A percentile compares a stretch with the other conserved stretches of the same genome.
These are phyloP conservation scores for Oostethus manadensis DNA, from an alignment of 2,113 vertebrate genomes.

Conservation along the genomic window DNA sequence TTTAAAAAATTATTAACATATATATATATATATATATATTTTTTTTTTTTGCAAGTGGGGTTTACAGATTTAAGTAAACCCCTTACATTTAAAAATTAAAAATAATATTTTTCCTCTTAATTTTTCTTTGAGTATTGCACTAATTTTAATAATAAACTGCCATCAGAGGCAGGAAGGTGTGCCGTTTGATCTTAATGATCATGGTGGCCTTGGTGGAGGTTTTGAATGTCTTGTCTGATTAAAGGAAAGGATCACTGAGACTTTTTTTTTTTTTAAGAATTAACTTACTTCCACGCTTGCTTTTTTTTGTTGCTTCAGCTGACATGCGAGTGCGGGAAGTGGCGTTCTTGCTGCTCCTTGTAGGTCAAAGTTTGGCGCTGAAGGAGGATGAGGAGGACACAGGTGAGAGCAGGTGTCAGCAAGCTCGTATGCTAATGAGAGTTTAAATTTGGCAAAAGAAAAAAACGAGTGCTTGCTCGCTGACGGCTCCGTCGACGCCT, in stretches of 20 bases:
- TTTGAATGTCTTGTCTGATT: not conserved
- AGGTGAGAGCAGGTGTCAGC: conserved; percentile 54
- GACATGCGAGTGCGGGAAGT: conserved; percentile 29
- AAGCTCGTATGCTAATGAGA: not conserved
- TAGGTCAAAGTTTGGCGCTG: conserved; percentile 10
- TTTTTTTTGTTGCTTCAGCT: not conserved
- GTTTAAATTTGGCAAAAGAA: not conserved
- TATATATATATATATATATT: no score
- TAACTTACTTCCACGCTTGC: conserved; percentile 14
- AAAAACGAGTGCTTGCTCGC: conserved; percentile 5
- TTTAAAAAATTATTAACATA: no score
- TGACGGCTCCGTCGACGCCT: conserved; percentile 3
- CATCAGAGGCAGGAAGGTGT: no score
- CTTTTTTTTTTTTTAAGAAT: not conserved
- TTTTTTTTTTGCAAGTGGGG: no score
- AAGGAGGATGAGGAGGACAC: conserved; percentile 52
- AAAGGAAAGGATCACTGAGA: not conserved
- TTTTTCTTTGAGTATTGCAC: no score
- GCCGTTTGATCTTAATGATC: not conserved
- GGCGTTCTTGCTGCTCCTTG: conserved; percentile 18
- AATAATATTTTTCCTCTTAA: no score
- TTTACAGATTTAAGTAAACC: no score
- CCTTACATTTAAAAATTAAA: no score
- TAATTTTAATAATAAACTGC: no score
- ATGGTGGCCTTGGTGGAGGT: not conserved